Base-by-base conservation (phyloP, 1,140 invertebrate genomes). In the Bombus soroeensis region DNA sequence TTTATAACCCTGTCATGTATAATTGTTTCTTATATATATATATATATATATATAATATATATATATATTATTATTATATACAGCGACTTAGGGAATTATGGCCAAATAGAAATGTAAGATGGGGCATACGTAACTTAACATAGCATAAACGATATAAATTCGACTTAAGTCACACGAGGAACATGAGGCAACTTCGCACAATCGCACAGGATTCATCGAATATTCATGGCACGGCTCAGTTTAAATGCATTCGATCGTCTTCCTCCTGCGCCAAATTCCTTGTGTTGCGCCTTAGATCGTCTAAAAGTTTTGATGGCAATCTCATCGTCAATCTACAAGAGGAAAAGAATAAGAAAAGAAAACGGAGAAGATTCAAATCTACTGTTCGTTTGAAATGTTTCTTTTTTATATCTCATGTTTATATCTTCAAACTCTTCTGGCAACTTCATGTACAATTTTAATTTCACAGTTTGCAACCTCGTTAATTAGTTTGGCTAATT, bases 271-370 rank as follows among this genome's bases (percentile, higher is more conserved):
- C 41, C n/a, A 34, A 34, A 75, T 59, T 74, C 71, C 37, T 85
- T 22, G 57, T 12, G 12, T 0, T 57, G 34, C 43, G 81, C 43
- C 25, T 8, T n/a, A 78, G 25, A 28, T 66, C 68, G n/a, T 79
- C 37, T 32, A 84, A 73, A 0, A 90, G 37, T 84, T 87, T 90
- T 25, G 91, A 79, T 18, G 64, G 81, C 6, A 91, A 75, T 76
- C 72, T 88, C 72, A 92, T 82, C 25, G 89, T 80, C 3, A 90
- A 32, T 41, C 92, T 92, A 72, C 8, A 57, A 87, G 75, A 68
- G 37, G 2, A 62, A 37, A 71, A 22, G 4, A 78, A 12, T 22
- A 22, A 32, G 39, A 15, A 5, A 70, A 22, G 22, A 37, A 39
- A 28, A 25, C 2, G 2, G 28, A 1, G 37, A 39, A 39, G 18